These are phyloP conservation scores for Pygathrix nemaeus DNA, from an alignment of 2,113 vertebrate genomes.

Conservation along the genomic window DNA sequence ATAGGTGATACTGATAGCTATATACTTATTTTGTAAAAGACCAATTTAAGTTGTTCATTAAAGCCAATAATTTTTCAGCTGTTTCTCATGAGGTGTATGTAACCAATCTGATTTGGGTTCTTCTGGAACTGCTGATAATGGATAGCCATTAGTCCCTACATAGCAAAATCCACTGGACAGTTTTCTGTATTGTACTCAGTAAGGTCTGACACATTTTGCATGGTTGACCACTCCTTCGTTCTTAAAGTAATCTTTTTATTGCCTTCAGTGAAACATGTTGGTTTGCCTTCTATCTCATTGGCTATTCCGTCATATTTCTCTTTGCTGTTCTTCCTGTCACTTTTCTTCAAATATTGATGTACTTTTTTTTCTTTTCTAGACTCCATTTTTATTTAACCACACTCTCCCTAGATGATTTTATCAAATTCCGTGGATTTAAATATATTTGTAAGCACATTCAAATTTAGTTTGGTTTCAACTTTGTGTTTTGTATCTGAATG, in stretches of 20 bases:
- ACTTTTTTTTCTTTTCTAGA: too few relatives aligned
- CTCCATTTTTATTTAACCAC: background rate
- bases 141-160: background rate
- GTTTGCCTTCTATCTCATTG: background rate
- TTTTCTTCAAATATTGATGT: background rate
- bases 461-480: background rate
- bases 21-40: background rate
- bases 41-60: background rate
- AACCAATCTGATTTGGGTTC: background rate
- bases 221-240: background rate
- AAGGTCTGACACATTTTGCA: background rate
- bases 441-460: background rate
- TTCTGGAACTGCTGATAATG: background rate
- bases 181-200: background rate
- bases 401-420: background rate
- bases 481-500: background rate
- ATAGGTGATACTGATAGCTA: background rate
- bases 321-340: background rate
- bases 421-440: background rate
- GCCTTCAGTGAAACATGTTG: background rate
- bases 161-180: background rate
- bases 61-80: background rate
- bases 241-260: background rate
- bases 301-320: background rate
- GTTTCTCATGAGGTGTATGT: background rate